Percentiles rank a stretch among this genome's conserved stretches.
These are phyloP conservation scores for Caenorhabditis plicata DNA, from an alignment of 2,888 invertebrate species.

Conservation along the genomic window DNA sequence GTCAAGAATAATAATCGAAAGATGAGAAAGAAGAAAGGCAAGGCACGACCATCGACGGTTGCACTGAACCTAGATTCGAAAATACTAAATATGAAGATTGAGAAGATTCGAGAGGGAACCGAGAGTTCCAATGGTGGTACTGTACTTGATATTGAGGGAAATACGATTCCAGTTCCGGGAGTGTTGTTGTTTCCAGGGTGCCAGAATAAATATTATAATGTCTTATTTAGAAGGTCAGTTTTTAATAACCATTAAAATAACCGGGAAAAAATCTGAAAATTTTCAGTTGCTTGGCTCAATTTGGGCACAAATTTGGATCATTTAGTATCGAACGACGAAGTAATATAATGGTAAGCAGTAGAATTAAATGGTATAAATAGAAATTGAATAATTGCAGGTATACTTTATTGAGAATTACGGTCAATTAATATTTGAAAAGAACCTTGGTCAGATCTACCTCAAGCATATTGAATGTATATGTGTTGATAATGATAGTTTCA, in stretches of 20 bases:
- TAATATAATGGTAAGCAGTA: conserved; percentile 2
- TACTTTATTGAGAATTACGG: conserved; percentile 2
- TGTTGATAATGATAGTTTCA: background rate
- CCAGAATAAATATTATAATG: conserved; percentile 5
- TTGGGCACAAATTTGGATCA: conserved; percentile 3
- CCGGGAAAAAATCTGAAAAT: background rate
- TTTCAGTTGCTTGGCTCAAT: conserved; percentile 5
- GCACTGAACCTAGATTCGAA: background rate
- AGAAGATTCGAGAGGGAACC: background rate
- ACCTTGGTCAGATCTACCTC: background rate
- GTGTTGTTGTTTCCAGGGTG: conserved; percentile 9
- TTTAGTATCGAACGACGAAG: conserved; percentile 1
- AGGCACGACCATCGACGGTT: background rate
- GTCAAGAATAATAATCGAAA: too few species aligned
- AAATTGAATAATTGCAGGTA: conserved; percentile 1
- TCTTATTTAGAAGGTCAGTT: conserved; percentile 5
- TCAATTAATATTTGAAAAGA: conserved; percentile 1
- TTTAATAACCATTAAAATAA: background rate
- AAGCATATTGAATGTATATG: conserved; percentile 10
- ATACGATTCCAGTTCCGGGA: conserved; percentile 2
- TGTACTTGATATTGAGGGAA: conserved; percentile 4
- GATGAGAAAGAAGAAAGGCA: background rate
- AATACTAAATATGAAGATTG: too few species aligned
- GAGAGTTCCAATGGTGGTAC: background rate
- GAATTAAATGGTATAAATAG: background rate